Conservation (phyloP, 2,888 invertebrate species). For the Tethea ocularis region DNA sequence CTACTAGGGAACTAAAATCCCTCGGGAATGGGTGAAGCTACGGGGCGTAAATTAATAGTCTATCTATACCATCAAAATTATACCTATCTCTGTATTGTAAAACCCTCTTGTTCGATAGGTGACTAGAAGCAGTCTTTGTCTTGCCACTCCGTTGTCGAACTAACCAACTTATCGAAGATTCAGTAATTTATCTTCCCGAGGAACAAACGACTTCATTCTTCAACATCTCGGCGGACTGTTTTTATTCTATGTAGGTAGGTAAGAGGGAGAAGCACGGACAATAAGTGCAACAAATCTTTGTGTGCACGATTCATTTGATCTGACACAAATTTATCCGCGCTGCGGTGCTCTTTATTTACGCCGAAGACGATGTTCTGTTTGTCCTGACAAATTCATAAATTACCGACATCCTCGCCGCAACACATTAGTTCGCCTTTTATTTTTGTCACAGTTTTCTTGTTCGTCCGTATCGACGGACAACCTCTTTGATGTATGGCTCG, state of each 20-base stretch:
- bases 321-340: constrained; percentile 82
- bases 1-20: no score
- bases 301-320: constrained; percentile 80
- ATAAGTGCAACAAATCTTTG: constrained; percentile 76
- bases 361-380: constrained; percentile 75
- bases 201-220: constrained; percentile 55
- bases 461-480: constrained; percentile 67
- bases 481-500: constrained; percentile 69
- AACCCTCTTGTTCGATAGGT: neutral
- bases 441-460: constrained; percentile 69
- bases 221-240: constrained; percentile 42
- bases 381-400: constrained; percentile 84
- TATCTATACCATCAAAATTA: no score
- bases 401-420: constrained; percentile 79
- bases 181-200: constrained; percentile 44
- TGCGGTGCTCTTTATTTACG: constrained; percentile 76
- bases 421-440: constrained; percentile 69
- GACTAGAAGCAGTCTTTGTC: constrained; percentile 9
- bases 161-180: constrained; percentile 33
- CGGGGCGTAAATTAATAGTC: no score
- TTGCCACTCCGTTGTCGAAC: constrained; percentile 17
- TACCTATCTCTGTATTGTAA: neutral
- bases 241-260: constrained; percentile 39
- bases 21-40: no score
- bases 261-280: constrained; percentile 50